Evolutionary conservation across 2,113 vertebrate genomes (phyloP).

Genomic region (Otocyon megalotis): DNA sequence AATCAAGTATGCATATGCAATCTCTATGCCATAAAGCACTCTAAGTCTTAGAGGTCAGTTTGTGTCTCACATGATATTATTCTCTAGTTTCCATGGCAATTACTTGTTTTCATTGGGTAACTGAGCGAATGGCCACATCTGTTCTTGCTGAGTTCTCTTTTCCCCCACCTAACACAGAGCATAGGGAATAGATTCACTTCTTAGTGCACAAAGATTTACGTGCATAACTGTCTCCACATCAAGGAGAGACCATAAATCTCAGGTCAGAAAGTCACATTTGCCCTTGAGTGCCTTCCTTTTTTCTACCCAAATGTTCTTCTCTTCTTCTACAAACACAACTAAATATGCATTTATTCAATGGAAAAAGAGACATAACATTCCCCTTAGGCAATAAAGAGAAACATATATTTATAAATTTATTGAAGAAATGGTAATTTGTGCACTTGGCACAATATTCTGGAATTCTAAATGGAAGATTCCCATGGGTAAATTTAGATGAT

Average conservation of each 20-base stretch:
- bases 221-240: conserved; percentile 72
- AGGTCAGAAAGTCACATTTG: conserved; percentile 78
- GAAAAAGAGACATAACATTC: not conserved
- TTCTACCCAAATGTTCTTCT: conserved; percentile 72
- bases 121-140: conserved; percentile 79
- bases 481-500: not conserved
- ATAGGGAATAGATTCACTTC: conserved; percentile 75
- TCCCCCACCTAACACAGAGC: conserved; percentile 50
- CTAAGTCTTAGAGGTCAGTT: conserved; percentile 60
- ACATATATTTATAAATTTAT: not conserved
- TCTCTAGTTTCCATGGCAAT: conserved; percentile 79
- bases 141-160: conserved; percentile 72
- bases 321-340: conserved; percentile 68
- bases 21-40: conserved; percentile 11
- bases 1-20: not conserved
- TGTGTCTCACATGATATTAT: conserved; percentile 54
- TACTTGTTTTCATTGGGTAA: conserved; percentile 81
- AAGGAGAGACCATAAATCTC: conserved; percentile 78
- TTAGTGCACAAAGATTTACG: conserved; percentile 71
- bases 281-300: conserved; percentile 69
- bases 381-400: conserved; percentile 52
- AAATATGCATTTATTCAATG: conserved; percentile 70
- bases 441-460: not conserved
- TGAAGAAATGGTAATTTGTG: not conserved
- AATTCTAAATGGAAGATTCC: conserved; percentile 54